Base-by-base conservation (phyloP, 2,113 vertebrate species). In the Dascyllus trimaculatus region DNA sequence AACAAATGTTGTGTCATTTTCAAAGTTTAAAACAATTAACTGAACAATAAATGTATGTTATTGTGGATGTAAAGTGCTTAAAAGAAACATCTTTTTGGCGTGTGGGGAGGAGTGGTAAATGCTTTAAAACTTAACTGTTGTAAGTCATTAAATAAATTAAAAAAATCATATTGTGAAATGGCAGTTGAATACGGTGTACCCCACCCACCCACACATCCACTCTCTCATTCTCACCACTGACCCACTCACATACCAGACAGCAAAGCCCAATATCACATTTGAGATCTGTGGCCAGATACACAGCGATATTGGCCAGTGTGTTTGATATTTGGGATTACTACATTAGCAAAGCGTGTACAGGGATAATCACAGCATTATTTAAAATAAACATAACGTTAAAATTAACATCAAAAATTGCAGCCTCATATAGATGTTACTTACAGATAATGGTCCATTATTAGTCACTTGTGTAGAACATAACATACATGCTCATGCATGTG, bases 151-250 rank as follows among this genome's bases (percentile, higher is more conserved):
- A 75, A 70, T 79, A 79, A 64, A 53, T 54, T 26, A 62, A 78
- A 78, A 66, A 64, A 25, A 54, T 11, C 26, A 85, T 58, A 75
- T 69, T 48, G 35, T 80, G 69, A 82, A 69, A 88, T 85, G 75
- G 51, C 80, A 85, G 53, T 78, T 78, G 18, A 81, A 81, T 75
- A 71, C 45, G 75, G 48, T 87, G 58, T 77, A 75, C 8, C 82
- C 84, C 84, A 87, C 76, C 82, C 85, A 76, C 84, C 84, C 81
- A 74, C 75, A 85, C 80, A 85, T 88, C 56, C 88, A 85, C 78
- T 17, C 84, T 26, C 58, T 86, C 78, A 79, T 81, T 91, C 85
- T 88, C 76, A 84, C 46, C 62, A 65, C 53, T 60, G 70, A 79
- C 74, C 68, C 85, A 81, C 66, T 75, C 78, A 83, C 64, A 84